Conservation (phyloP, 2,113 vertebrate genomes). For the Ciconia boyciana region DNA sequence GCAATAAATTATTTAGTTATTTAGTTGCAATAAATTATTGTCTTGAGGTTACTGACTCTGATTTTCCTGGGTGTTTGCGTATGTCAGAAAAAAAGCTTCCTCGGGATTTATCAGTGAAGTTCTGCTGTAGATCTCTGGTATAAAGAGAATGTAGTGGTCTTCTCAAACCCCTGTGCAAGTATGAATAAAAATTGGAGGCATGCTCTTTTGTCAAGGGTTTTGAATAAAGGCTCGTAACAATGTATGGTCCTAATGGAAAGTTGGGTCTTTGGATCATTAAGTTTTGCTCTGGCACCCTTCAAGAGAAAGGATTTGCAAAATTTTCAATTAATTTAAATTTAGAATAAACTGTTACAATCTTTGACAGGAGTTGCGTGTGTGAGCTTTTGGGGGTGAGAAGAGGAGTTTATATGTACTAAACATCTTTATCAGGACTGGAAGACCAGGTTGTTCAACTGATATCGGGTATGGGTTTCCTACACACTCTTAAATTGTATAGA, state of each 20-base stretch:
- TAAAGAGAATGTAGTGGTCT: neutral
- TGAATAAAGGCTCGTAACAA: neutral
- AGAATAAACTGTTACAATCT: neutral
- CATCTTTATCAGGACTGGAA: neutral
- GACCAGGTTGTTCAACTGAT: neutral
- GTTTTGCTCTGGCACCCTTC: neutral
- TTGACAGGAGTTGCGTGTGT: neutral
- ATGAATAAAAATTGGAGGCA: neutral
- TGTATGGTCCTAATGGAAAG: neutral
- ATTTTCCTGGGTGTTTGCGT: neutral
- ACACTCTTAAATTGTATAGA: neutral
- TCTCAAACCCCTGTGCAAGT: neutral
- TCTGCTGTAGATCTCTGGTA: neutral
- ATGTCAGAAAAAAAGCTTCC: neutral
- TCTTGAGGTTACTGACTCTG: neutral
- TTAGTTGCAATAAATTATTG: neutral
- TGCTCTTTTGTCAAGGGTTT: neutral
- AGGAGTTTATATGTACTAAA: neutral
- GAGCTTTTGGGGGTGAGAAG: neutral
- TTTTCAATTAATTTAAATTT: neutral
- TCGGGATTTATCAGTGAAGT: neutral
- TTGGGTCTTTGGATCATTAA: neutral
- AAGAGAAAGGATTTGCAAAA: neutral
- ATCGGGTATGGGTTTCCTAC: neutral
- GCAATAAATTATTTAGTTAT: neutral